Conservation (phyloP, 2,797 vertebrate species). For the Typhlichthys eigenmanni region DNA sequence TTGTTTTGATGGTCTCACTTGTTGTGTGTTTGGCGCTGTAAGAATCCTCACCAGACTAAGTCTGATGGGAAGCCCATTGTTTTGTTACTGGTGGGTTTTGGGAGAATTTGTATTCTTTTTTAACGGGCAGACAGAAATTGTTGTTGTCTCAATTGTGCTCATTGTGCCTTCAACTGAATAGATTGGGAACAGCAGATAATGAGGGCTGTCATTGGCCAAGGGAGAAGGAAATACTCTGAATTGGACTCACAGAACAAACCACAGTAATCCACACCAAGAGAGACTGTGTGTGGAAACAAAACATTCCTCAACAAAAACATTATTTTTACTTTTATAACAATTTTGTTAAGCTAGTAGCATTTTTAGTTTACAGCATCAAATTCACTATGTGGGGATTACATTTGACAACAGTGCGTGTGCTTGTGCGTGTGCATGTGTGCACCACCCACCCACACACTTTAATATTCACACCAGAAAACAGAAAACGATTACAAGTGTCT, state of each 20-base stretch:
- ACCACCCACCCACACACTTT: background rate
- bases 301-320: no score
- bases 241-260: conserved; percentile 21
- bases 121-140: conserved; percentile 2
- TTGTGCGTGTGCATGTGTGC: no score
- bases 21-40: conserved; percentile 2
- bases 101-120: background rate
- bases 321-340: no score
- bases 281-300: background rate
- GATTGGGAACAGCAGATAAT: conserved; percentile 24
- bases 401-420: background rate
- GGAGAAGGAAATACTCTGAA: conserved; percentile 1
- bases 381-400: no score
- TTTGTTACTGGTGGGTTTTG: background rate
- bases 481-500: no score
- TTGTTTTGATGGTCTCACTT: background rate
- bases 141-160: background rate
- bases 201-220: conserved; percentile 12
- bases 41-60: background rate
- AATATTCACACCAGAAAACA: no score
- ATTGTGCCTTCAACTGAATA: conserved; percentile 20
- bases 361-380: no score
- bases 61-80: conserved; percentile 7
- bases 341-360: no score
- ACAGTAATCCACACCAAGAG: background rate